Evolutionary conservation across 2,888 invertebrate species (phyloP), one percentile per base, ranked within the genome.

Genomic region (Acheta domesticus): DNA sequence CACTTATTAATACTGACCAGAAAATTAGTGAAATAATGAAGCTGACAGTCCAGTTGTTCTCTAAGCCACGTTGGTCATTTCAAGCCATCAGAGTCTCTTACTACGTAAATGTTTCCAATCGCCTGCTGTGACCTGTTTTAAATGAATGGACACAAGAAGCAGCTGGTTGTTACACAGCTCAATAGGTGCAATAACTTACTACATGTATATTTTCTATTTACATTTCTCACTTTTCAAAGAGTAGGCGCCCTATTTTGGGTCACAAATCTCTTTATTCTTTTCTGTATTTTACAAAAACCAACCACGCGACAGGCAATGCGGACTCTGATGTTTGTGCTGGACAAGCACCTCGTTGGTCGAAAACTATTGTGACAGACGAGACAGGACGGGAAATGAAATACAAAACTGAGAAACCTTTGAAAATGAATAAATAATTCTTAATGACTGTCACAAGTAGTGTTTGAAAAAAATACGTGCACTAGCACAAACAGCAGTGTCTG

Each of bases 1-100:
- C 14, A 62, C 62, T 62, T 62, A 62, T 62, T 62, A 62, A 62
- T 62, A 62, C 62, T 62, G 62, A 62, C 62, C 62, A 62, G 62
- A 62, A 62, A 62, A 62, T 62, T 62, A 62, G 62, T 62, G 62
- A 62, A 62, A n/a, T 62, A 62, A 62, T 62, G 62, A 62, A 62
- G 62, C 62, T 62, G 62, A 14, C n/a, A 62, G 62, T 62, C 62
- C 16, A 62, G 62, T 36, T 36, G 36, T 36, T 36, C 36, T 36
- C 36, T 8, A 36, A 36, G 36, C 36, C 36, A 36, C 36, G 36
- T 36, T 36, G 36, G 36, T 62, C 16, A 62, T 14, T 62, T 19
- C 62, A 62, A 62, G 62, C 62, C 62, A 62, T 62, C n/a, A 19
- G 14, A 62, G 14, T 62, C 62, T 62, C 62, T 14, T 62, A 62